These are phyloP conservation scores for Nipponia nippon DNA, from an alignment of 2,113 vertebrate genomes.

Conservation along the genomic window DNA sequence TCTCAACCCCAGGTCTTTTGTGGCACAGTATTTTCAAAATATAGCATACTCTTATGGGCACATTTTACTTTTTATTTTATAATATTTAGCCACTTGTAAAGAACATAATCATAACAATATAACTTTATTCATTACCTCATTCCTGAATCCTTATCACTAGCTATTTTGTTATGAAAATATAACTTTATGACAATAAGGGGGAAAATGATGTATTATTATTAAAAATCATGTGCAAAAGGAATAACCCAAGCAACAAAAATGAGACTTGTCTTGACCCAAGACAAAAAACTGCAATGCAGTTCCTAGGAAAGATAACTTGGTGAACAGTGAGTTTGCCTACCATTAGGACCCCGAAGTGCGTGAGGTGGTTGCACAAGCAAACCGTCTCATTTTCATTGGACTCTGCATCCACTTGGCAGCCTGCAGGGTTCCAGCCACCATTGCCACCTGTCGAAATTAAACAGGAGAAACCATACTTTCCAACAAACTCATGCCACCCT, in stretches of 20 bases:
- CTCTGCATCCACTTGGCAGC: constrained; percentile 72
- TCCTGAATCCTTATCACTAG: not conserved
- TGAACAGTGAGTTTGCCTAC: constrained; percentile 67
- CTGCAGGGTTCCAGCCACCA: constrained; percentile 86
- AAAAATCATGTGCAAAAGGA: not conserved
- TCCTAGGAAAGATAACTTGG: not conserved
- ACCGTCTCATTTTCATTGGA: constrained; percentile 80
- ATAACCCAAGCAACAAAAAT: not conserved
- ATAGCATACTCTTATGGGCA: not conserved
- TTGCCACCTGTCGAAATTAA: constrained; percentile 72
- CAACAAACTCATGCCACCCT: not conserved
- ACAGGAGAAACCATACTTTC: not conserved
- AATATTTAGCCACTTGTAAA: not conserved
- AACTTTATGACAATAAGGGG: not conserved
- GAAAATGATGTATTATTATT: not conserved
- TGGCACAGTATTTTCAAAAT: not conserved
- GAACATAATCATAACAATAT: not conserved
- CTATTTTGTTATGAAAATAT: not conserved
- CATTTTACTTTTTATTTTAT: not conserved
- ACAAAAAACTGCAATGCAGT: not conserved
- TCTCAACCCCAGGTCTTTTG: not conserved
- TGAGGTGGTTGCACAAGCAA: constrained; percentile 91
- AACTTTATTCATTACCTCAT: not conserved
- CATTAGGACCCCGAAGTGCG: constrained; percentile 94
- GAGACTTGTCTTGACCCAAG: not conserved